These are phyloP conservation scores for Ashinkailepas kermadecensis DNA, from an alignment of 2,888 invertebrate species.

Conservation along the genomic window DNA sequence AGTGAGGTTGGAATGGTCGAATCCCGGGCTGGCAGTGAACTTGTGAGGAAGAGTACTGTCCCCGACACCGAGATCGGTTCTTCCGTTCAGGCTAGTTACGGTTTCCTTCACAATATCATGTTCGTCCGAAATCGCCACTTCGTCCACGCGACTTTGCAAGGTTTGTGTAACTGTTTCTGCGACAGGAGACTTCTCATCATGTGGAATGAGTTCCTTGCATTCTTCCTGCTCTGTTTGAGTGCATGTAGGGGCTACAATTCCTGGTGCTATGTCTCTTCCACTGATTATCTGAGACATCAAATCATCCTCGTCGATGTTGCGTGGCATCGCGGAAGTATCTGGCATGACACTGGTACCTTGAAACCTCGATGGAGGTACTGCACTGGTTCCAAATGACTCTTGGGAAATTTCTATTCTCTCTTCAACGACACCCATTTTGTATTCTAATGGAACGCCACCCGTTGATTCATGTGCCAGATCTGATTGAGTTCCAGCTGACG, in stretches of 20 bases:
- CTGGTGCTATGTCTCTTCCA: background rate
- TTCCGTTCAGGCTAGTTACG: background rate
- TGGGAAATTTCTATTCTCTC: background rate
- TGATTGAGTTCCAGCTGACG: no score
- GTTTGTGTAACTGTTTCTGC: no score
- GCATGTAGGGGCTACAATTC: background rate
- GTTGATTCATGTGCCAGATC: no score
- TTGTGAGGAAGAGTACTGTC: background rate
- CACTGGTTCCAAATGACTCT: background rate
- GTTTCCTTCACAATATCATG: slow-evolving; percentile 9
- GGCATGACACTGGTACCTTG: background rate
- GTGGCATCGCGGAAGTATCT: background rate
- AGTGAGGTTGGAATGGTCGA: background rate
- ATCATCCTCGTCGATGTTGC: background rate
- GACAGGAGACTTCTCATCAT: no score
- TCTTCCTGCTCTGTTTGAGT: no score
- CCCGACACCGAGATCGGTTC: background rate
- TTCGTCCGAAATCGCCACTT: background rate
- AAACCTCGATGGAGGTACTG: background rate
- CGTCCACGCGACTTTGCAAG: no score
- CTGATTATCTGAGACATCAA: background rate
- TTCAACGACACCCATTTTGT: background rate
- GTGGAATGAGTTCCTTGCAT: no score
- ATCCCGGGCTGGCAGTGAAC: background rate
- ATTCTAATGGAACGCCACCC: no score